A percentile compares a stretch with the other conserved stretches of the same genome.
Conservation (phyloP, 64 coral and sea anemone species). For the Anthopleura sola region DNA sequence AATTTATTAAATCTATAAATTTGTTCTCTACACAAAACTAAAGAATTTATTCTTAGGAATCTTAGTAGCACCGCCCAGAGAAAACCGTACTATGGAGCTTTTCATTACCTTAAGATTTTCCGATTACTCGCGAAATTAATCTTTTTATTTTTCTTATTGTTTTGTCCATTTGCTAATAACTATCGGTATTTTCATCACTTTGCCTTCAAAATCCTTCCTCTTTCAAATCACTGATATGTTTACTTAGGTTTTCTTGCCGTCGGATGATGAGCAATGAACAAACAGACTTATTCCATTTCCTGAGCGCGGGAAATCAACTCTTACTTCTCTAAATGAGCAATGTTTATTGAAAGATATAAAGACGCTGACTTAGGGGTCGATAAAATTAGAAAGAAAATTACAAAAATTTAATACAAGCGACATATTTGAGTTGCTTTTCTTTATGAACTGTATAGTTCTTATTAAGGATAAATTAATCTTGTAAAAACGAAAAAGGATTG, state of each 20-base stretch:
- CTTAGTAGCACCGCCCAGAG: background rate
- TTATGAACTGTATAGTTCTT: background rate
- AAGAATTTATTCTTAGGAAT: background rate
- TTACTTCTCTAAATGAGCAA: background rate
- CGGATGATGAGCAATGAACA: background rate
- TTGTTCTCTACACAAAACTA: background rate
- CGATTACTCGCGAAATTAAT: background rate
- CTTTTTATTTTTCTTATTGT: background rate
- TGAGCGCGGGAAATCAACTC: background rate
- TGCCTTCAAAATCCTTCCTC: background rate
- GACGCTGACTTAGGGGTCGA: background rate
- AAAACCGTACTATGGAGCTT: background rate
- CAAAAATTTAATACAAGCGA: background rate
- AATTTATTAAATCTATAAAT: background rate
- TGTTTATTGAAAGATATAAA: background rate
- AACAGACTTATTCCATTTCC: background rate
- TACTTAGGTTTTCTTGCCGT: background rate
- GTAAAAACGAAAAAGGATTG: background rate
- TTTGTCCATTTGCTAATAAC: background rate
- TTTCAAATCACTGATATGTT: background rate
- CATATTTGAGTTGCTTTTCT: background rate
- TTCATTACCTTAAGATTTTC: background rate
- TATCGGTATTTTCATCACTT: constrained; percentile 1
- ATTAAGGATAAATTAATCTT: background rate
- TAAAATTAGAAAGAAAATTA: background rate